Percentiles rank a stretch among this genome's conserved stretches.
phyloP scores from a whole-genome alignment of 2,113 vertebrate genomes.

The Silurus meridionalis region DNA sequence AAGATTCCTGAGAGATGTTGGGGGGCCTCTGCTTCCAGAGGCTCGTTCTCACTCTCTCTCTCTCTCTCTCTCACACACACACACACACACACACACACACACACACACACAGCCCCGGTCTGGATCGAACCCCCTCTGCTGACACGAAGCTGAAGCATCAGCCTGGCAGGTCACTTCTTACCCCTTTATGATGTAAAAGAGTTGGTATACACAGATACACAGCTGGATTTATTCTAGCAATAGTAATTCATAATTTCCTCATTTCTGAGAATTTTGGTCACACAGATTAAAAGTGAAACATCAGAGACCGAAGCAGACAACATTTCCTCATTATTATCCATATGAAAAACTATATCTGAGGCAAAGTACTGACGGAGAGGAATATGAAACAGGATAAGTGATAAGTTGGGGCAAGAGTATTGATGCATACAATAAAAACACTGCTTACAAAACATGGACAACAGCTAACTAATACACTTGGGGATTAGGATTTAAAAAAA shows the following conservation, averaged over 20 bases:
- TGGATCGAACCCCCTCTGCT: slow-evolving; percentile 27
- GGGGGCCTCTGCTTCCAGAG: slow-evolving; percentile 37
- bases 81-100: slow-evolving; percentile 21
- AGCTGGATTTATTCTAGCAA: slow-evolving; percentile 38
- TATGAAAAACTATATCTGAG: background rate
- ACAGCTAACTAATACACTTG: slow-evolving; percentile 37
- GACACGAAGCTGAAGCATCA: slow-evolving; percentile 41
- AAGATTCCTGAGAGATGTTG: slow-evolving; percentile 57
- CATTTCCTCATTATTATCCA: slow-evolving; percentile 54
- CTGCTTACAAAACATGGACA: slow-evolving; percentile 47
- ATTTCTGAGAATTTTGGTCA: slow-evolving; percentile 69
- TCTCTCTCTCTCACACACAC: slow-evolving; percentile 8
- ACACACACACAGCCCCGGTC: slow-evolving; percentile 29
- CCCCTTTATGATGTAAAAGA: slow-evolving; percentile 22
- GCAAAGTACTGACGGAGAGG: slow-evolving; percentile 3
- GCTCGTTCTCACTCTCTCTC: slow-evolving; percentile 13
- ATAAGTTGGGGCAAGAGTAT: slow-evolving; percentile 39
- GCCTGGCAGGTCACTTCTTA: slow-evolving; percentile 30
- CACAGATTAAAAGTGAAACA: slow-evolving; percentile 51
- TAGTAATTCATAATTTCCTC: slow-evolving; percentile 42
- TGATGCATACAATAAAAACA: slow-evolving; percentile 33
- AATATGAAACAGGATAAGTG: background rate
- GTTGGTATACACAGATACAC: slow-evolving; percentile 43
- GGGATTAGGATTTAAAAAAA: slow-evolving; percentile 4
- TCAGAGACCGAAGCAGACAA: slow-evolving; percentile 28